Evolutionary conservation across 2,797 vertebrate species (phyloP).

Genomic region (Poeciliopsis turneri): DNA sequence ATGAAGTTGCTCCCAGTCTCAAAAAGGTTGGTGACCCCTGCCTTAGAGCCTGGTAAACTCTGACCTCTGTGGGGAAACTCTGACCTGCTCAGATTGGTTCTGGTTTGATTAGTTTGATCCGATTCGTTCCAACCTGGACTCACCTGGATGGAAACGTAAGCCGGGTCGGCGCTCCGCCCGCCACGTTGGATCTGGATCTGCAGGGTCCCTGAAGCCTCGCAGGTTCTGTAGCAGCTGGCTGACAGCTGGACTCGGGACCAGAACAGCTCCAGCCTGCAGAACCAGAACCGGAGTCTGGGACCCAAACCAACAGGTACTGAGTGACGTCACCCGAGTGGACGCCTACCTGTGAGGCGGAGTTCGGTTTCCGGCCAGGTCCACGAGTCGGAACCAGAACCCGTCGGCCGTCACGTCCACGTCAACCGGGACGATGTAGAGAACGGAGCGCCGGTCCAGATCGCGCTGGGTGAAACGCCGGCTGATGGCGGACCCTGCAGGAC

Average conservation of each 20-base stretch:
- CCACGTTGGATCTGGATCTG: slow-evolving; percentile 76
- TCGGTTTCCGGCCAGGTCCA: slow-evolving; percentile 75
- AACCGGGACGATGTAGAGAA: slow-evolving; percentile 72
- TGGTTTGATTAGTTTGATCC: background rate
- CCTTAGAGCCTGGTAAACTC: no score
- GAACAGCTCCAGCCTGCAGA: slow-evolving; percentile 76
- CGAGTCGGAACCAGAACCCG: slow-evolving; percentile 78
- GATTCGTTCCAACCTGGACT: background rate
- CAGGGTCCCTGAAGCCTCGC: slow-evolving; percentile 76
- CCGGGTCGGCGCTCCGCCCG: slow-evolving; percentile 75
- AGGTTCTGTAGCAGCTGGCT: slow-evolving; percentile 69
- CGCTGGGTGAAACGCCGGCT: slow-evolving; percentile 73
- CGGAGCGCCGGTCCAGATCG: slow-evolving; percentile 72
- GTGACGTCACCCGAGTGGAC: background rate
- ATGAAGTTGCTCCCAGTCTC: no score
- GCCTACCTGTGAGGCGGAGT: slow-evolving; percentile 70
- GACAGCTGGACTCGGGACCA: slow-evolving; percentile 78
- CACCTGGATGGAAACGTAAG: slow-evolving; percentile 78
- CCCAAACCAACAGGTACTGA: no score
- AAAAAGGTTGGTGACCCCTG: no score
- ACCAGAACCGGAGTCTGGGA: background rate
- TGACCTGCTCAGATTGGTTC: background rate
- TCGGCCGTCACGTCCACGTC: slow-evolving; percentile 74
- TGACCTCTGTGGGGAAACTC: background rate
- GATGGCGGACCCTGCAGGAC: slow-evolving; percentile 73